Evolutionary conservation across 2,888 invertebrate species (phyloP).

Genomic region (Parelbella ahira): DNA sequence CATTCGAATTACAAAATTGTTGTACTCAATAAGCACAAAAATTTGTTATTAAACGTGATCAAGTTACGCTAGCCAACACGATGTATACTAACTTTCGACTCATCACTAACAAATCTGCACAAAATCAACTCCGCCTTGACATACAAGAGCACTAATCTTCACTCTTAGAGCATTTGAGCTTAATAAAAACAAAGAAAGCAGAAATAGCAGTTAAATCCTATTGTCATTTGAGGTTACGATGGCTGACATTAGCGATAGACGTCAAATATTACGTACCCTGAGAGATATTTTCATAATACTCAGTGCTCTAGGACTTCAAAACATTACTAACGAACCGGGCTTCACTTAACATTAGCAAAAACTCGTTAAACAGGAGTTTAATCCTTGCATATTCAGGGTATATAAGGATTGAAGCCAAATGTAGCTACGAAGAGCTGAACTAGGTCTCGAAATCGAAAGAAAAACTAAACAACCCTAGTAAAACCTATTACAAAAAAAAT

Average conservation of each 20-base stretch:
- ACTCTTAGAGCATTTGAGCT: conserved; percentile 17
- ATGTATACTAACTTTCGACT: conserved; percentile 72
- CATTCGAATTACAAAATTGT: too few relatives aligned
- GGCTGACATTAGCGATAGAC: too few relatives aligned
- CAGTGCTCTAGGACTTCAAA: conserved; percentile 56
- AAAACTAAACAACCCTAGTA: too few relatives aligned
- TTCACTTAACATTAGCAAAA: conserved; percentile 40
- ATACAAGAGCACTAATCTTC: conserved; percentile 22
- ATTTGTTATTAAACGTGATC: too few relatives aligned
- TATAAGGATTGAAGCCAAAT: conserved; percentile 34
- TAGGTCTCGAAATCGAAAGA: too few relatives aligned
- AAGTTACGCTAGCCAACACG: conserved; percentile 16
- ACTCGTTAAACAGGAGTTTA: conserved; percentile 29
- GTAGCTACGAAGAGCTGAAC: conserved; percentile 23
- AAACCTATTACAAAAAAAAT: too few relatives aligned
- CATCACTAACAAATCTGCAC: conserved; percentile 71
- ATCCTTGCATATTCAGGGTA: conserved; percentile 28
- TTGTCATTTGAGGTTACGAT: too few relatives aligned
- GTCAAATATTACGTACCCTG: too few relatives aligned
- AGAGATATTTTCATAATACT: conserved; percentile 38
- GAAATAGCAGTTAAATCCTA: too few relatives aligned
- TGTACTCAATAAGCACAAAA: too few relatives aligned
- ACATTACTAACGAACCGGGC: conserved; percentile 47
- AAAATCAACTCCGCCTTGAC: conserved; percentile 40
- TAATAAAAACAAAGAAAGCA: too few relatives aligned